Evolutionary conservation across 2,797 vertebrate genomes (phyloP).

Genomic region (Mus minutoides): DNA sequence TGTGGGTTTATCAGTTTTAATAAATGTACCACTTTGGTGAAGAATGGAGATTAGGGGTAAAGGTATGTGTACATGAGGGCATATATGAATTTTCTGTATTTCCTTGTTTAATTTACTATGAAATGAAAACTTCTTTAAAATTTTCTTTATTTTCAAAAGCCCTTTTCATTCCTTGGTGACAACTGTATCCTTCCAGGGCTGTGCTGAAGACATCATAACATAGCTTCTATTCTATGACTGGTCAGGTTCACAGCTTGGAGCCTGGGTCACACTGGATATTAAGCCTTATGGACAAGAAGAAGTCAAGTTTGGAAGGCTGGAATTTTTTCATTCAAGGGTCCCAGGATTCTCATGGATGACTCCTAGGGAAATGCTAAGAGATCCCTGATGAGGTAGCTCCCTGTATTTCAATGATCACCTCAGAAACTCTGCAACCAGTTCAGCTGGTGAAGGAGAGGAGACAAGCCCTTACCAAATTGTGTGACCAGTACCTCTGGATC

Average conservation of each 20-base stretch:
- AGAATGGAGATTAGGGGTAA: neutral
- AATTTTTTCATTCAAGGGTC: neutral
- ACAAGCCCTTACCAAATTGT: neutral
- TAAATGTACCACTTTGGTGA: neutral
- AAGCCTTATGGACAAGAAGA: conserved; percentile 37
- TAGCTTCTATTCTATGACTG: neutral
- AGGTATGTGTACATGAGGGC: neutral
- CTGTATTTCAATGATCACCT: conserved; percentile 8
- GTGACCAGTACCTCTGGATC: conserved; percentile 7
- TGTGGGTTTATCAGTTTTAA: neutral
- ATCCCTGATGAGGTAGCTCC: neutral
- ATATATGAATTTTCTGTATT: neutral
- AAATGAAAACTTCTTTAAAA: neutral
- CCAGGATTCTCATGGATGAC: neutral
- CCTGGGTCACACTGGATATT: neutral
- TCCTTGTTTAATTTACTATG: neutral
- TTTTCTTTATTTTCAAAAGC: neutral
- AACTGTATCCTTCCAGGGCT: neutral
- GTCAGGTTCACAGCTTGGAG: neutral
- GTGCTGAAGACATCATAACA: neutral
- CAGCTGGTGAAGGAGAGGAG: neutral
- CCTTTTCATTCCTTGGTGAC: conserved; percentile 25
- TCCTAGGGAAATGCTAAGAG: neutral
- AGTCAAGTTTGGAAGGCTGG: neutral
- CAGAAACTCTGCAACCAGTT: neutral